phyloP scores from a whole-genome alignment of 2,797 vertebrate species.

The Eospalax fontanierii region DNA sequence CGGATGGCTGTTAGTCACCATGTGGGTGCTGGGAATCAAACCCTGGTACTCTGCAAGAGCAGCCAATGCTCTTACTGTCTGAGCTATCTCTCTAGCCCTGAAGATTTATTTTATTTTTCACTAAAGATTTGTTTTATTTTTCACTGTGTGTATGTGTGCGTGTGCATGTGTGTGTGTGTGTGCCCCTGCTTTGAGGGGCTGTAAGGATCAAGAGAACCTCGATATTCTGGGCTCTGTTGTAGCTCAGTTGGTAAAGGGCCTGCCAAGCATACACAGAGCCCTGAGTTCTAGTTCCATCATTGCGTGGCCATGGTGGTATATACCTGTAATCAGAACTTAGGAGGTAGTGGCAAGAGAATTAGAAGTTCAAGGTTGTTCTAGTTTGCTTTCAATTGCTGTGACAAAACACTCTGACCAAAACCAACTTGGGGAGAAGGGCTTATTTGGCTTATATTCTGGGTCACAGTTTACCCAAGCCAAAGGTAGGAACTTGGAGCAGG shows the following conservation, averaged over 20 bases:
- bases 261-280: neutral
- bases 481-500: no score
- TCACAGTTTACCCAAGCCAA: no score
- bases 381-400: no score
- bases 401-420: no score
- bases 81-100: neutral
- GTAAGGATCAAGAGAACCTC: neutral
- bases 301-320: neutral
- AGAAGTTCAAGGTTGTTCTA: neutral
- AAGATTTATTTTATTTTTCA: no score
- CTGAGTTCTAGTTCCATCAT: neutral
- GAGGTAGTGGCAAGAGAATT: neutral
- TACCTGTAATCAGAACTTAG: neutral
- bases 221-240: neutral
- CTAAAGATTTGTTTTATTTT: no score
- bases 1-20: no score
- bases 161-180: no score
- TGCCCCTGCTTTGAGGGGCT: neutral
- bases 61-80: neutral
- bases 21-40: neutral
- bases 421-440: no score
- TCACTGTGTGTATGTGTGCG: no score
- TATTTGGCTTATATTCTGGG: no score
- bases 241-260: neutral
- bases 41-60: neutral